Conservation (phyloP, 2,888 invertebrate genomes). For the Oscheius sp. region DNA sequence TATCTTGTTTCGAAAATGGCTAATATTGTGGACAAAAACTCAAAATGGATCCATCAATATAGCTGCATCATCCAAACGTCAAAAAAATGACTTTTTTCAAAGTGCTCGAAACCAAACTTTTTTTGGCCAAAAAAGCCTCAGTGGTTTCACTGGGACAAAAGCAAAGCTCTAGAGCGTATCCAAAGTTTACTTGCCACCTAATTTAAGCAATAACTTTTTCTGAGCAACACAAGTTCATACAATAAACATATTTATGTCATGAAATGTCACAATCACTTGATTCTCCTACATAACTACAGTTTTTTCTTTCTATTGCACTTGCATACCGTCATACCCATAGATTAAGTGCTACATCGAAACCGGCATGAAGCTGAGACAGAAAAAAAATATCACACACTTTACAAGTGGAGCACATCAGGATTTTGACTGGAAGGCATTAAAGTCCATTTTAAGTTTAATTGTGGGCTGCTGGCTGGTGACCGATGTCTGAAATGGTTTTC, state of each 20-base stretch:
- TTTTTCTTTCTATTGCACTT: conserved; percentile 23
- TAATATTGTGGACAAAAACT: no score
- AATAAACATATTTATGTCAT: conserved; percentile 24
- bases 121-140: no score
- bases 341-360: conserved; percentile 30
- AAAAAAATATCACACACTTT: conserved; percentile 1
- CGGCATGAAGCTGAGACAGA: conserved; percentile 24
- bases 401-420: conserved; percentile 15
- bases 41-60: no score
- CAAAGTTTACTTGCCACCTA: no score
- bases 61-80: no score
- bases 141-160: no score
- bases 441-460: conserved; percentile 66
- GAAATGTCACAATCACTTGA: conserved; percentile 20
- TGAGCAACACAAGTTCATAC: background rate
- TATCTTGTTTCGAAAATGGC: no score
- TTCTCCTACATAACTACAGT: background rate
- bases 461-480: conserved; percentile 60
- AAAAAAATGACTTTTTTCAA: no score
- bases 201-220: no score
- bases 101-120: no score
- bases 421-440: conserved; percentile 53
- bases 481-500: conserved; percentile 27
- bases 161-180: no score
- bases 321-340: conserved; percentile 30